A percentile compares a stretch with the other conserved stretches of the same genome.
phyloP scores from a whole-genome alignment of 2,113 vertebrate species.

The Poecilia latipinna region DNA sequence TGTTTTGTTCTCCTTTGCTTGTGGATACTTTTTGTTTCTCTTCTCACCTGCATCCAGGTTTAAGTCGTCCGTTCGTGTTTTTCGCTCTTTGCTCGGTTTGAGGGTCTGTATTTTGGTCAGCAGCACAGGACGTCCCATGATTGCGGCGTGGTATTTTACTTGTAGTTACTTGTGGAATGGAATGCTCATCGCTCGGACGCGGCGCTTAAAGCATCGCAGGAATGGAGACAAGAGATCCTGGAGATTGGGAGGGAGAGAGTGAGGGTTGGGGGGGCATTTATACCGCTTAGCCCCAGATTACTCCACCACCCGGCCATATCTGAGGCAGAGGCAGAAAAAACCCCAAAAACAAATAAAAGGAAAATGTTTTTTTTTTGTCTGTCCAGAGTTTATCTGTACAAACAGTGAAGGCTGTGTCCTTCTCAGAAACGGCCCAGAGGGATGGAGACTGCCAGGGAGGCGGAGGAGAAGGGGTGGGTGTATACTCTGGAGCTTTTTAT shows the following conservation, averaged over 20 bases:
- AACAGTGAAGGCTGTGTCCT: slow-evolving; percentile 56
- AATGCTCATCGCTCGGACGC: slow-evolving; percentile 63
- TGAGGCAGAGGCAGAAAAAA: not conserved
- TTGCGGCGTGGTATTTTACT: slow-evolving; percentile 55
- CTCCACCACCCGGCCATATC: slow-evolving; percentile 9
- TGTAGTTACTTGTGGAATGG: slow-evolving; percentile 76
- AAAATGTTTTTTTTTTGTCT: slow-evolving; percentile 29
- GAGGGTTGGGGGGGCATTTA: slow-evolving; percentile 40
- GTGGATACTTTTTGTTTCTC: no score
- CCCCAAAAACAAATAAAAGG: slow-evolving; percentile 3
- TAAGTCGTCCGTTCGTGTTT: slow-evolving; percentile 14
- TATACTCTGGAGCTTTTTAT: slow-evolving; percentile 20
- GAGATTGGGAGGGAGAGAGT: slow-evolving; percentile 20
- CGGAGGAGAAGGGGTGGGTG: not conserved
- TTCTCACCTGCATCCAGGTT: slow-evolving; percentile 19
- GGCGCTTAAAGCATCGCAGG: slow-evolving; percentile 65
- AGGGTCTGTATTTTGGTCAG: slow-evolving; percentile 57
- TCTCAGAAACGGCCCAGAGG: slow-evolving; percentile 45
- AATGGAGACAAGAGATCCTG: slow-evolving; percentile 66
- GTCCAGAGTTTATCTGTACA: slow-evolving; percentile 43
- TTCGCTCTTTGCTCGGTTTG: slow-evolving; percentile 13
- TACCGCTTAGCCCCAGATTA: slow-evolving; percentile 20
- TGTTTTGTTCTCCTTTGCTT: not conserved
- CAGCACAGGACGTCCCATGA: slow-evolving; percentile 54
- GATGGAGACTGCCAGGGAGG: slow-evolving; percentile 21